These are phyloP conservation scores for Orientallactaga bullata DNA, from an alignment of 2,113 vertebrate genomes.

Conservation along the genomic window DNA sequence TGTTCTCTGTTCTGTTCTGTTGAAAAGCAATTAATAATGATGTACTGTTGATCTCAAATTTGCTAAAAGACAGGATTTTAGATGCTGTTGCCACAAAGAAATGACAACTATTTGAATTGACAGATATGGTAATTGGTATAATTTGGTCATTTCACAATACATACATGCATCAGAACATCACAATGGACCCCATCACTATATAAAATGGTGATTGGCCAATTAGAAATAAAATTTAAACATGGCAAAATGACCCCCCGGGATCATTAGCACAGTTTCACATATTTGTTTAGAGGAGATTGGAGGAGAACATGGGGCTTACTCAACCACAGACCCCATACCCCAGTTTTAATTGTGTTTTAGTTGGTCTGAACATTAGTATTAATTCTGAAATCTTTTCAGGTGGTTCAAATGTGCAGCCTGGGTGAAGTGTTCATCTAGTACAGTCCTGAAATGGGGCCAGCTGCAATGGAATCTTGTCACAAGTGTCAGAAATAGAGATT, in stretches of 20 bases:
- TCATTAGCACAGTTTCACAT: not conserved
- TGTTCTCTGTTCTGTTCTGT: not conserved
- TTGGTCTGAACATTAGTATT: not conserved
- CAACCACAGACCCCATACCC: not conserved
- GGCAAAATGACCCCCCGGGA: not conserved
- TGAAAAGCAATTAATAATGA: not conserved
- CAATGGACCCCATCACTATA: not conserved
- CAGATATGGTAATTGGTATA: not conserved
- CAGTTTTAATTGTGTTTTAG: not conserved
- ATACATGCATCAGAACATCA: not conserved
- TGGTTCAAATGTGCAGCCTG: not conserved
- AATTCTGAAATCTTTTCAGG: conserved; percentile 39
- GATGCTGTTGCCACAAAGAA: conserved; percentile 1
- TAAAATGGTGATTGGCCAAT: not conserved
- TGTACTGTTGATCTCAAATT: not conserved
- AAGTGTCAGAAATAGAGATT: conserved; percentile 55
- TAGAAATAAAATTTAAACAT: not conserved
- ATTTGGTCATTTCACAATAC: not conserved
- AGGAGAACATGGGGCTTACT: not conserved
- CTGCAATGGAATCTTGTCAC: conserved; percentile 6
- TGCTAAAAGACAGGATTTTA: not conserved
- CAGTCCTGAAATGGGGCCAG: not conserved
- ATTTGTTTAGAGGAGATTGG: not conserved
- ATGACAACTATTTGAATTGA: not conserved
- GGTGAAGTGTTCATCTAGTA: not conserved